Base-by-base conservation (phyloP, 2,888 invertebrate species). In the Priocnemis perturbator region DNA sequence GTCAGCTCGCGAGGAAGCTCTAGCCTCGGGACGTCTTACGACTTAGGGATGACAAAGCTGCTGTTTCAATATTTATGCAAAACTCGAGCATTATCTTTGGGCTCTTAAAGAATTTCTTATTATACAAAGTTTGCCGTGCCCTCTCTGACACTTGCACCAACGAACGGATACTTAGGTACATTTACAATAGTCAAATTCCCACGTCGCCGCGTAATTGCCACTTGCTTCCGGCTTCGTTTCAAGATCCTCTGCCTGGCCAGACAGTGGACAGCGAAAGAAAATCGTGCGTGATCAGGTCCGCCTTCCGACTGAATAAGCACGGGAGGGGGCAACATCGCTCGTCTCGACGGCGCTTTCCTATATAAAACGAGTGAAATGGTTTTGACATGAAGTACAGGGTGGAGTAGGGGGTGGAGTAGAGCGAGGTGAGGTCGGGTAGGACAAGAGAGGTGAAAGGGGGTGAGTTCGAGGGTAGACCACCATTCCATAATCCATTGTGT, bases 401-500 rank as follows among this genome's bases (percentile, higher is more conserved):
- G 52, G 69, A 61, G 58, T 50, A 52, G 60, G 63, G 47, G 60
- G 47, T 15, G 57, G 68, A 60, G 58, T 55, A 17, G 52, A 37
- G 44, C 52, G 57, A 52, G 68, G 65, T 30, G 57, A 47, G 45
- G 26, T 3, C 20, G 21, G 21, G 3, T n/a, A 23, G 48, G 50
- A 21, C 21, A 14, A 37, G 60, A 63, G 52, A 57, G 47, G 17
- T 52, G 55, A 56, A 17, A 47, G 47, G 44, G 57, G 57, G 45
- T 65, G 65, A 56, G 44, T 44, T 26, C 60, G 47, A 59, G 48
- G 26, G 65, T 56, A 30, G 44, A 66, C 45, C 73, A 81, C 84
- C 83, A 75, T 88, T 84, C 86, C 83, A 86, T 88, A 89, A 88
- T 88, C 88, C 87, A 88, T 89, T 89, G 89, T 89, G 85, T 86